Evolutionary conservation across 1,140 invertebrate species (phyloP), one percentile per base, ranked within the genome.

Genomic region (Anastrepha ludens): DNA sequence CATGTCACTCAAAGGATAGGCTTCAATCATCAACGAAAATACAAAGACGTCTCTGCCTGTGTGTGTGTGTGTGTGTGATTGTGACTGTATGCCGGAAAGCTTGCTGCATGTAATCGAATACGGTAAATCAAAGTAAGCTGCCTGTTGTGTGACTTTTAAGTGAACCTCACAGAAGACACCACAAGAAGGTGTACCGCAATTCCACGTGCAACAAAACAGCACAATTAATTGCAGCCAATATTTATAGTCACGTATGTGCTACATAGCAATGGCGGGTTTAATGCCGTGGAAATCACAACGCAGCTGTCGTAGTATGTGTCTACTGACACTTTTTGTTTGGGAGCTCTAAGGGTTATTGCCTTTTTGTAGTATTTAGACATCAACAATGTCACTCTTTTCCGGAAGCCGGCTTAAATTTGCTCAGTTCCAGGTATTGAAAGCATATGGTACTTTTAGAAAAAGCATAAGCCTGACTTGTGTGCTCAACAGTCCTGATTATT

Each of bases 61-160:
- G 11, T 64, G 62, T 64, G 62, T 64, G 62, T 64, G 62, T 13
- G 4, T 64, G 20, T 20, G 62, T 64, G 64, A 29, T 29, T 29
- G 29, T 29, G 29, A 29, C 29, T 29, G 29, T 29, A 29, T 65
- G 64, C 39, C 13, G 20, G 65, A 3, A 29, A 41, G 15, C 44
- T 47, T 15, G 17, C 44, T 74, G 70, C 5, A 89, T 92, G 90
- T 92, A 92, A 92, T 92, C 92, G 91, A 92, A 92, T 92, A 92
- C 91, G 91, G 92, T 92, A 92, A 92, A 92, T 92, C 90, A 92
- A 91, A 91, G 41, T 11, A 17, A 74, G 70, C 44, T 41, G 44
- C 39, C 47, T 47, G 15, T 17, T 50, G 55, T 85, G 81, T 85
- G 55, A 29, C 65, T 39, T 20, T 41, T 11, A 41, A 41, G 65